These are phyloP conservation scores for Catocala fraxini DNA, from an alignment of 2,888 invertebrate genomes.

Conservation along the genomic window DNA sequence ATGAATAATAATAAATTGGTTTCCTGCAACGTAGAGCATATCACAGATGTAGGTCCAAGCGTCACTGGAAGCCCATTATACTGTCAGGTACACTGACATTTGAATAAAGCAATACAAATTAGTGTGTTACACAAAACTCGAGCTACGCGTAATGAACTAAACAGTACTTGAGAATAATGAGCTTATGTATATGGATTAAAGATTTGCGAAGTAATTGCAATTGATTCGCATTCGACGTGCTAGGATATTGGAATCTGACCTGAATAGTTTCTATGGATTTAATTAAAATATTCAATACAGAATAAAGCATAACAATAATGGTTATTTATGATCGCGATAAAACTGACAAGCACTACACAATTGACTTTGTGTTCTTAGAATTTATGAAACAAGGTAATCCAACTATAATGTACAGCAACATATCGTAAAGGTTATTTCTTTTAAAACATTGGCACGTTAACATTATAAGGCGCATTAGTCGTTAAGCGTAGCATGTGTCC, in stretches of 20 bases:
- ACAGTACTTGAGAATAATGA: conserved; percentile 34
- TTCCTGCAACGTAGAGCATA: conserved; percentile 28
- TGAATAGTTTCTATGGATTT: conserved; percentile 32
- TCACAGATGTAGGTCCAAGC: conserved; percentile 29
- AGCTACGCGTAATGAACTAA: conserved; percentile 43
- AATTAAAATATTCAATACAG: conserved; percentile 37
- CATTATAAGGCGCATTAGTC: too few relatives aligned
- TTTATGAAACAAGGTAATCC: conserved; percentile 10
- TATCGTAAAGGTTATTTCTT: conserved; percentile 7
- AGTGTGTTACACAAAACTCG: conserved; percentile 40
- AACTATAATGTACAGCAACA: conserved; percentile 1
- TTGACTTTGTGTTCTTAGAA: conserved; percentile 6
- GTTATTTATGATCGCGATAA: conserved; percentile 30
- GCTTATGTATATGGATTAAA: conserved; percentile 13
- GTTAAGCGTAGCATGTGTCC: too few relatives aligned
- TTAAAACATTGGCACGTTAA: conserved; percentile 4
- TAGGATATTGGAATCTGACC: conserved; percentile 35
- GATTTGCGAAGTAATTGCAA: conserved; percentile 1
- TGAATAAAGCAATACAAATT: conserved; percentile 66
- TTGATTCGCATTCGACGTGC: conserved; percentile 29
- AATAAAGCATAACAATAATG: conserved; percentile 28
- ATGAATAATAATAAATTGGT: conserved; percentile 48
- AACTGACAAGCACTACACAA: conserved; percentile 4
- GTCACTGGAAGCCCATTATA: conserved; percentile 56
- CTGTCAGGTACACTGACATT: conserved; percentile 58